A percentile compares a stretch with the other conserved stretches of the same genome.
Conservation (phyloP, 2,113 vertebrate genomes). For the Acanthochromis polyacanthus region DNA sequence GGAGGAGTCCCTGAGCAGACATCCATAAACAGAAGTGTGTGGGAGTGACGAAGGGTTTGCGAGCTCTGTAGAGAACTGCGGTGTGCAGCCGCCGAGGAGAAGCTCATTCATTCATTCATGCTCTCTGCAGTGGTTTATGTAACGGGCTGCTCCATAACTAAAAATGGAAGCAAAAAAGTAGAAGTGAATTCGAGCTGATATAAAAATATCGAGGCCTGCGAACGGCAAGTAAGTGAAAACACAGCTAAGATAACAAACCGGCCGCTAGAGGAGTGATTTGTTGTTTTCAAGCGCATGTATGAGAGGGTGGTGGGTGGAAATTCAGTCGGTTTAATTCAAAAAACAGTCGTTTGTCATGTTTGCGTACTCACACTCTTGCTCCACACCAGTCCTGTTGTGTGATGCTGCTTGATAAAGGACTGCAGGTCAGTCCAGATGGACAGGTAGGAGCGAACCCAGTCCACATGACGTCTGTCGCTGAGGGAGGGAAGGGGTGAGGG, state of each 20-base stretch:
- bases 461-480: slow-evolving; percentile 93
- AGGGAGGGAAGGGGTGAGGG: neutral
- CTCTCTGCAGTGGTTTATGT: slow-evolving; percentile 63
- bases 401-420: slow-evolving; percentile 94
- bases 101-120: slow-evolving; percentile 74
- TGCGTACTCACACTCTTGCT: slow-evolving; percentile 90
- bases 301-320: neutral
- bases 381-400: slow-evolving; percentile 94
- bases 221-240: slow-evolving; percentile 54
- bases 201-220: slow-evolving; percentile 61
- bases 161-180: slow-evolving; percentile 72
- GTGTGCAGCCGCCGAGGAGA: slow-evolving; percentile 42
- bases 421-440: slow-evolving; percentile 96
- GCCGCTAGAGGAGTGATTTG: neutral
- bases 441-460: slow-evolving; percentile 96
- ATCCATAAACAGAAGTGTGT: slow-evolving; percentile 64
- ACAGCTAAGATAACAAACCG: slow-evolving; percentile 46
- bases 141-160: slow-evolving; percentile 70
- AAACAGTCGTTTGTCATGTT: neutral
- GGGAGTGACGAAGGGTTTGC: slow-evolving; percentile 41
- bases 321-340: neutral
- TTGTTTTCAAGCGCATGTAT: slow-evolving; percentile 6
- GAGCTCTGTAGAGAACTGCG: slow-evolving; percentile 14
- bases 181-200: slow-evolving; percentile 51
- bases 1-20: slow-evolving; percentile 42